These are phyloP conservation scores for Amphiduros pacificus DNA, from an alignment of 2,888 invertebrate species.

Conservation along the genomic window DNA sequence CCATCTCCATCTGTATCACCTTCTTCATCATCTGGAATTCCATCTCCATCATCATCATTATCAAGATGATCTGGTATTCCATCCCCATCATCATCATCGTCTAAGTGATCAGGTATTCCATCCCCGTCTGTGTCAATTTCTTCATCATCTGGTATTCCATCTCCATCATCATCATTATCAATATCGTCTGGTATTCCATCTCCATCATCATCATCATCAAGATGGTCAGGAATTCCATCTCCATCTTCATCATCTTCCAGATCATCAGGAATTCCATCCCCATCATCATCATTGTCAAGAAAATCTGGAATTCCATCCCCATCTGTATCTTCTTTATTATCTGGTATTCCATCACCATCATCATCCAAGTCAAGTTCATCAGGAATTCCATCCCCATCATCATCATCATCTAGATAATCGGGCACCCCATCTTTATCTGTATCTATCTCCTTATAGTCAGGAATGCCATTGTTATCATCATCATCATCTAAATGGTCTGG, in stretches of 20 bases:
- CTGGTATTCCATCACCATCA: constrained; percentile 31
- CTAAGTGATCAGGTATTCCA: constrained; percentile 35
- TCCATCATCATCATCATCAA: constrained; percentile 39
- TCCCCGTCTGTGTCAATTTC: constrained; percentile 26
- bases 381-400: constrained; percentile 37
- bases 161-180: constrained; percentile 29
- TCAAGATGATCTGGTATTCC: constrained; percentile 31
- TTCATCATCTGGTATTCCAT: constrained; percentile 34
- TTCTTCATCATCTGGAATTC: constrained; percentile 47
- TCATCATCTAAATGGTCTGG: constrained; percentile 25
- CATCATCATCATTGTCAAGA: constrained; percentile 28
- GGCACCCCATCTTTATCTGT: constrained; percentile 35
- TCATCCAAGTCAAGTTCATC: constrained; percentile 28
- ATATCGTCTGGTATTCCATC: constrained; percentile 31
- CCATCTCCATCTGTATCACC: constrained; percentile 47
- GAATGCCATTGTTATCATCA: constrained; percentile 30
- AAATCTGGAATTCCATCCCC: constrained; percentile 39
- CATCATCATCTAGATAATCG: constrained; percentile 37
- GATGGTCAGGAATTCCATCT: constrained; percentile 39
- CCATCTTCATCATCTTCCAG: constrained; percentile 39
- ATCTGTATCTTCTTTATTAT: constrained; percentile 32
- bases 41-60: constrained; percentile 49
- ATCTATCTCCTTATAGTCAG: constrained; percentile 32
- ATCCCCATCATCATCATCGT: constrained; percentile 31
- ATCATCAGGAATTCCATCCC: constrained; percentile 44